Evolutionary conservation across 2,113 vertebrate species (phyloP).

Genomic region (Pseudorhombus dupliciocellatus): DNA sequence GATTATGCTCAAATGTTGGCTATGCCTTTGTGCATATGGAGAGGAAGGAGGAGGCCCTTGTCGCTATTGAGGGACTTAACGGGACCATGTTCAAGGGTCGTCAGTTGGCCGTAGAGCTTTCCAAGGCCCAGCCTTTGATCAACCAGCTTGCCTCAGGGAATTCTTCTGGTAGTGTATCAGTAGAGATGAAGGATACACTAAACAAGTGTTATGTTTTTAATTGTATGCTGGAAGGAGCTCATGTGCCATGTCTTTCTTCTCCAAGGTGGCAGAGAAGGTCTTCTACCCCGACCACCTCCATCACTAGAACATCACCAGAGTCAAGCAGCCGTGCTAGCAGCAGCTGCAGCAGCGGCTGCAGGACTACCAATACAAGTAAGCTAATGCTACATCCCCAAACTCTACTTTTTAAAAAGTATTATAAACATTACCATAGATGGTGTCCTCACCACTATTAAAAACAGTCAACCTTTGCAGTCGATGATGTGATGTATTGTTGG

Average conservation of each 20-base stretch:
- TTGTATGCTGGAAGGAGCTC: neutral
- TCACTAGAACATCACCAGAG: slow-evolving; percentile 84
- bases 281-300: slow-evolving; percentile 78
- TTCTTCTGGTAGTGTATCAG: slow-evolving; percentile 50
- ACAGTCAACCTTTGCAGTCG: no score
- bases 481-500: neutral
- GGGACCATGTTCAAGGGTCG: slow-evolving; percentile 94
- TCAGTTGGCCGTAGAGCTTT: slow-evolving; percentile 93
- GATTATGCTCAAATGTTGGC: slow-evolving; percentile 84
- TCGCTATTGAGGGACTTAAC: slow-evolving; percentile 92
- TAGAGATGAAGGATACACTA: neutral
- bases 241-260: neutral
- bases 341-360: slow-evolving; percentile 80
- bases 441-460: no score
- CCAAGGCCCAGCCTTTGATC: slow-evolving; percentile 90
- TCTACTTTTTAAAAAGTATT: neutral
- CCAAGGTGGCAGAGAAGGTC: slow-evolving; percentile 72
- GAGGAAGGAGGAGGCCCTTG: slow-evolving; percentile 91
- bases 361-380: slow-evolving; percentile 79
- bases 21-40: slow-evolving; percentile 99
- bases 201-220: neutral
- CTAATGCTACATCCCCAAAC: neutral
- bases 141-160: slow-evolving; percentile 74
- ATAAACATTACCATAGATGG: no score
- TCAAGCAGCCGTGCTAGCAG: slow-evolving; percentile 82